Evolutionary conservation across 2,113 vertebrate species (phyloP).

Genomic region (Ovis canadensis): DNA sequence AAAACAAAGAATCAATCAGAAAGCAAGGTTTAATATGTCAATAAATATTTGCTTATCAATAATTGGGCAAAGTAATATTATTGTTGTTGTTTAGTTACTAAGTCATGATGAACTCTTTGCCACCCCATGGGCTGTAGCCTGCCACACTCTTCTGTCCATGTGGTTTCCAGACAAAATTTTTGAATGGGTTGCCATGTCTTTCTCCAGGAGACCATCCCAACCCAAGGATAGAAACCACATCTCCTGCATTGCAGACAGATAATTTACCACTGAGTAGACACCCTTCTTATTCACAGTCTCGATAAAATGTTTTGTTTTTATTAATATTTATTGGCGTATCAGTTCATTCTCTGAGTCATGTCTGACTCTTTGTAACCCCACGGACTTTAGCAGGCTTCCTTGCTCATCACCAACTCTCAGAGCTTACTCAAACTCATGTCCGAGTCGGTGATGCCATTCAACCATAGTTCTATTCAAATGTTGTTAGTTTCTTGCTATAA

Average conservation of each 20-base stretch:
- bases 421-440: neutral
- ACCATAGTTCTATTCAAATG: neutral
- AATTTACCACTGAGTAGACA: neutral
- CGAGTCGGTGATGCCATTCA: neutral
- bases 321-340: neutral
- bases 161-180: neutral
- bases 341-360: neutral
- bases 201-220: neutral
- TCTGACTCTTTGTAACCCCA: neutral
- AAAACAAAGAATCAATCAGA: neutral
- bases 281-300: neutral
- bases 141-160: neutral
- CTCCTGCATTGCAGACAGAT: neutral
- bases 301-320: neutral
- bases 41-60: neutral
- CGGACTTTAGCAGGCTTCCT: neutral
- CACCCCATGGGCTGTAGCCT: neutral
- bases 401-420: neutral
- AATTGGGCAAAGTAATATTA: neutral
- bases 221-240: neutral
- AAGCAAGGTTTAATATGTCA: neutral
- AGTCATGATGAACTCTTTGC: neutral
- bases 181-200: neutral
- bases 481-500: neutral
- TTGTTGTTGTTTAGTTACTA: neutral